Evolutionary conservation across 2,797 vertebrate species (phyloP), one percentile per base, ranked within the genome.

Genomic region (Sebastes minor): DNA sequence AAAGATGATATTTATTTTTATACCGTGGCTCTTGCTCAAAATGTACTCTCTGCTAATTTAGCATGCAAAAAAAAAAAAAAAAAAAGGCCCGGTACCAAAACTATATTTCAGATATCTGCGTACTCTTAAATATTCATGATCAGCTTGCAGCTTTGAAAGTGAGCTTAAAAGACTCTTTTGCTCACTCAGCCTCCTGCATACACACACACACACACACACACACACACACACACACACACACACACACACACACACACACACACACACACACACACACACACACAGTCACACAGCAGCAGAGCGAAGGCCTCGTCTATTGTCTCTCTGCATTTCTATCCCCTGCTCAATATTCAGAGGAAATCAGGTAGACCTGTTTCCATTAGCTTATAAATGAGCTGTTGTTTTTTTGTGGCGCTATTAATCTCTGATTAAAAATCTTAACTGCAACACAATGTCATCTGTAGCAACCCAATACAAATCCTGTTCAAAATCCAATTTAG

Each of bases 101-200:
- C 74, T 86, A 66, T 65, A 74, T 87, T 87, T 84, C 74, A 87
- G 84, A 89, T 90, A 89, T 85, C 78, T 64, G 82, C 71, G 74
- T 77, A 6, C 32, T 80, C 88, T 93, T 86, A 94, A 92, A 92
- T 93, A 94, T 94, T 94, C 84, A 95, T 93, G 84, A 90, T 89
- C 65, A 76, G 77, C 87, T 90, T 46, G 63, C 65, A 87, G 86
- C 83, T 93, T 93, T 89, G 87, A 92, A 92, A 92, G 66, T 85
- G 81, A 91, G 77, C 73, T 85, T 84, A 81, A 86, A 88, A 87
- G 82, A 80, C 67, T 71, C 61, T 83, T 69, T 76, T 60, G 60
- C 86, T 87, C 75, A 20, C 83, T 72, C 71, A 71, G 60, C 12
- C 74, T 49, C 69, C 10, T 38, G 3, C 65, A 46, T 20, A 70